Conservation (phyloP, 2,888 invertebrate genomes). For the Bellardia bayeri region DNA sequence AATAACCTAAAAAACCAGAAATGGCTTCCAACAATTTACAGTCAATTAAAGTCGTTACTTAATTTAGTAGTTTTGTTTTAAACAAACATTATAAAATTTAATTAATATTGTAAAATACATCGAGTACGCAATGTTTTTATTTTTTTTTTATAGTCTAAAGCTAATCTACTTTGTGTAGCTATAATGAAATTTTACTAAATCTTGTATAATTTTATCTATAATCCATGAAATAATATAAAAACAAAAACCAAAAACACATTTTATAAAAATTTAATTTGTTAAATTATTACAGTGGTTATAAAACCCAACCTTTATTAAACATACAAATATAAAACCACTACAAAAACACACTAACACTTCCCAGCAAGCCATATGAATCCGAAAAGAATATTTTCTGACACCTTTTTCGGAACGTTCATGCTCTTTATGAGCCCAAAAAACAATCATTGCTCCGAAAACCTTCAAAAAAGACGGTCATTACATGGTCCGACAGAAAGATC, state of each 20-base stretch:
- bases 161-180: constrained; percentile 7
- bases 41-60: no score
- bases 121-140: not conserved
- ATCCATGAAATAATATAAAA: not conserved
- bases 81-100: no score
- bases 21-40: no score
- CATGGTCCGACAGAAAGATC: no score
- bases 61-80: no score
- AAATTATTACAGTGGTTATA: constrained; percentile 33
- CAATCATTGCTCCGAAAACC: no score
- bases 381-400: no score
- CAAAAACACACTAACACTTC: not conserved
- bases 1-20: no score
- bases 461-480: no score
- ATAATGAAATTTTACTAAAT: constrained; percentile 4
- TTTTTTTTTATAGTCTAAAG: not conserved
- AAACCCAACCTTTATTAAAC: not conserved
- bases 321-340: constrained; percentile 35
- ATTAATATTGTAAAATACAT: not conserved
- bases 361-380: no score
- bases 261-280: constrained; percentile 40
- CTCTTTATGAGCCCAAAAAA: no score
- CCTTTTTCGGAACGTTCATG: no score
- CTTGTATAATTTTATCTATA: not conserved
- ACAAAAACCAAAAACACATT: not conserved